phyloP scores from a whole-genome alignment of 2,113 vertebrate genomes.

The Cebidichthys violaceus region DNA sequence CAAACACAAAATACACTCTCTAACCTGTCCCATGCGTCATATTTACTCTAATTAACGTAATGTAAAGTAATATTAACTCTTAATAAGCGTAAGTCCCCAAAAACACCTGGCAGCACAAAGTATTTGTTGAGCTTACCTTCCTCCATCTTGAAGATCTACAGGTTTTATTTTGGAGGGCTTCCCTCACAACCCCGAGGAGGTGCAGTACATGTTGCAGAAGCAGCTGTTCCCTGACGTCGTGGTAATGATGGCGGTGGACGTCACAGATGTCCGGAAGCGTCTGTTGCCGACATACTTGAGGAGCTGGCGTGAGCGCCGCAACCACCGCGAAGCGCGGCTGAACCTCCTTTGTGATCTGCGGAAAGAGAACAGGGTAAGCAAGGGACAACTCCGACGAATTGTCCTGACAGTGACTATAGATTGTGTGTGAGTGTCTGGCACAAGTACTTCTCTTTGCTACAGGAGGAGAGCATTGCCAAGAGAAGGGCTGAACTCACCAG shows the following conservation, averaged over 20 bases:
- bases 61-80: not conserved
- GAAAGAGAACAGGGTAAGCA: conserved; percentile 84
- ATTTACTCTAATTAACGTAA: not conserved
- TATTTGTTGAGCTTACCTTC: conserved; percentile 12
- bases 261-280: conserved; percentile 83
- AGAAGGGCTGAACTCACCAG: conserved; percentile 88
- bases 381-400: not conserved
- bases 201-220: conserved; percentile 83
- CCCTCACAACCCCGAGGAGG: conserved; percentile 86
- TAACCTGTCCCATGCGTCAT: not conserved
- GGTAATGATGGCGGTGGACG: conserved; percentile 84
- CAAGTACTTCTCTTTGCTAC: conserved; percentile 16
- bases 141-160: conserved; percentile 84
- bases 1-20: not conserved
- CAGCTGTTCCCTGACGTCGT: conserved; percentile 89
- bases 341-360: conserved; percentile 83
- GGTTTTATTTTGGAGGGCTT: conserved; percentile 97
- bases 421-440: conserved; percentile 5
- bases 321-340: conserved; percentile 75
- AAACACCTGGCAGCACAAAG: not conserved
- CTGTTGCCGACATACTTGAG: conserved; percentile 84
- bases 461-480: conserved; percentile 87
- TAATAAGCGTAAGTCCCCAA: not conserved
- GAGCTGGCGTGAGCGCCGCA: conserved; percentile 84
- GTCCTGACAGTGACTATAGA: not conserved